Evolutionary conservation across 2,797 vertebrate species (phyloP), one percentile per base, ranked within the genome.

Genomic region (Sorex maritimensis): DNA sequence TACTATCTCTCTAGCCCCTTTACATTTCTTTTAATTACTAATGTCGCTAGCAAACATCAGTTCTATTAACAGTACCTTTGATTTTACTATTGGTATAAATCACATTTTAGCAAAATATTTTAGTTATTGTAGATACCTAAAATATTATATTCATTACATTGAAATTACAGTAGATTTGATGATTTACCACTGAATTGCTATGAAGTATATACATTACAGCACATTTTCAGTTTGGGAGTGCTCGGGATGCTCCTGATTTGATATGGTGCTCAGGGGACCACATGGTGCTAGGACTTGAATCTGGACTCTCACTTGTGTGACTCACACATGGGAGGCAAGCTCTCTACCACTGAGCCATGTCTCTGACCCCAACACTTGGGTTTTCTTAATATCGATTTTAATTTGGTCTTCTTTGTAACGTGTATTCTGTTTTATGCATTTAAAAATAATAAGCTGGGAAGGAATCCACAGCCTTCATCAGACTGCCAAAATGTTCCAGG

Each of bases 361-460:
- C 55, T 21, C 19, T 14, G 55, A 10, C 55, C 19, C 19, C 13
- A 14, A 58, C 19, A 5, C 3, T 58, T 58, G 19, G 19, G 55
- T 21, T 58, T 63, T 90, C 74, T 92, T 73, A 9, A 15, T 41
- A 4, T 58, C 21, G n/a, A 38, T 10, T 72, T 28, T 92, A 90
- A 65, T 84, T 44, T 88, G 28, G 12, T 84, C n/a, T 77, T 23
- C 55, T 84, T 92, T 90, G 74, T 58, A 80, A 83, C 41, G 52
- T 55, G 17, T 89, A 41, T 65, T 86, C 90, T 91, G 88, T 83
- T 79, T 93, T 71, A 55, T 83, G 52, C 41, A 83, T 89, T 88
- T 46, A 74, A 88, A 93, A 85, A 79, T 74, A 78, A 2, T 90
- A 72, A 71, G 38, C 67, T 79, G 72, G 55, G 55, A 88, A 65